Base-by-base conservation (phyloP, 2,113 vertebrate genomes). In the Gila orcuttii region DNA sequence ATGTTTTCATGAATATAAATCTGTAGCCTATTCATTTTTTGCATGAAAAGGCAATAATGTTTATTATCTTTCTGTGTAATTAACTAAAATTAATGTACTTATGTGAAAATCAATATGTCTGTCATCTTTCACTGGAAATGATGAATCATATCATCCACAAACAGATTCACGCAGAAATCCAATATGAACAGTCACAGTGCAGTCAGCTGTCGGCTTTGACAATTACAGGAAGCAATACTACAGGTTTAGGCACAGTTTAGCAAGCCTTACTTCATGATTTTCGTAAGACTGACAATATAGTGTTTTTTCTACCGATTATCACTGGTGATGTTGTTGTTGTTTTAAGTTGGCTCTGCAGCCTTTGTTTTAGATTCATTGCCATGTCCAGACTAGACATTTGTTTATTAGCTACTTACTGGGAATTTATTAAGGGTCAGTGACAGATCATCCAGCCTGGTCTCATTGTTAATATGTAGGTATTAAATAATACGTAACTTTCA, bases 341-440 rank as follows among this genome's bases (percentile, higher is more conserved):
- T 21, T 71, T 71, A 6, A 77, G 25, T 81, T 39, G 33, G 31
- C 86, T 87, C 89, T 89, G 79, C 93, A 91, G 89, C 89, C 92
- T 94, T 93, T 93, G 86, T 89, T 85, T 90, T 84, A 91, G 87
- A 89, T 93, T 87, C 81, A 85, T 68, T 79, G 81, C 92, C 91
- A 91, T 93, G 92, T 94, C 91, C 88, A 87, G 73, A 83, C 87
- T 81, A 85, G 85, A 92, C 77, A 90, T 88, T 50, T 89, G 86
- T 86, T 80, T 31, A 10, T 1, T 13, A 1, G 74, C n/a, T 31
- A 19, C 6, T 77, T 19, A 31, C n/a, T 31, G 17, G 47, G 47
- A 55, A 75, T 52, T 21, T 52, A 33, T 77, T 77, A 52, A 76
- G 25, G n/a, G 25, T 15, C 45, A 76, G 10, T 74, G 73, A 28